These are phyloP conservation scores for Argyrosomus regius DNA, from an alignment of 2,797 vertebrate species.

Conservation along the genomic window DNA sequence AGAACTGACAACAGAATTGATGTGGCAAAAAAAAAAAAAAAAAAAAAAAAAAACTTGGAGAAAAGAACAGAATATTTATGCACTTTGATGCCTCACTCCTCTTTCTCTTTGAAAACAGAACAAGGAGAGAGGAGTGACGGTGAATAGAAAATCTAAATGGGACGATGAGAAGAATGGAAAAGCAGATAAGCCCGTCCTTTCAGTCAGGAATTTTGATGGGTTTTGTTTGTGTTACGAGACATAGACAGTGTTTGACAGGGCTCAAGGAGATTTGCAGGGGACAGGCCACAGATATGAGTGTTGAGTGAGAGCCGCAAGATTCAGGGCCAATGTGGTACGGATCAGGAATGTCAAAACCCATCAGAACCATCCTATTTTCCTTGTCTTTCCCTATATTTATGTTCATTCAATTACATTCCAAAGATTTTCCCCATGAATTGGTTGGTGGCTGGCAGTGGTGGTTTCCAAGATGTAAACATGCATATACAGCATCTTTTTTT, in stretches of 20 bases:
- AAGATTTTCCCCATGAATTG: slow-evolving; percentile 28
- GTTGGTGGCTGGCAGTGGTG: slow-evolving; percentile 24
- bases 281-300: slow-evolving; percentile 55
- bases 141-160: slow-evolving; percentile 29
- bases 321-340: slow-evolving; percentile 42
- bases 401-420: slow-evolving; percentile 46
- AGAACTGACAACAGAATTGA: slow-evolving; percentile 36
- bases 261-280: slow-evolving; percentile 47
- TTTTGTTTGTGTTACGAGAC: slow-evolving; percentile 53
- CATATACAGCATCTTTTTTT: slow-evolving; percentile 29
- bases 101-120: slow-evolving; percentile 63
- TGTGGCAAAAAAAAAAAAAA: background rate
- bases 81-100: slow-evolving; percentile 53
- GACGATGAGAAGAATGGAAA: slow-evolving; percentile 52
- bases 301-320: slow-evolving; percentile 33
- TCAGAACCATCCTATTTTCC: slow-evolving; percentile 37
- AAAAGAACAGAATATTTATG: slow-evolving; percentile 53
- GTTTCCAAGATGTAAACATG: slow-evolving; percentile 40
- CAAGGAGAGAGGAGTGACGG: slow-evolving; percentile 37
- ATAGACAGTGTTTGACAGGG: slow-evolving; percentile 46
- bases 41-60: slow-evolving; percentile 7
- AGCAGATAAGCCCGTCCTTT: slow-evolving; percentile 44
- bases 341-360: slow-evolving; percentile 49
- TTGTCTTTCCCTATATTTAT: slow-evolving; percentile 45
- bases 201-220: slow-evolving; percentile 44